phyloP scores from a whole-genome alignment of 1,140 invertebrate species.

The Dolichoris vasculosae region DNA sequence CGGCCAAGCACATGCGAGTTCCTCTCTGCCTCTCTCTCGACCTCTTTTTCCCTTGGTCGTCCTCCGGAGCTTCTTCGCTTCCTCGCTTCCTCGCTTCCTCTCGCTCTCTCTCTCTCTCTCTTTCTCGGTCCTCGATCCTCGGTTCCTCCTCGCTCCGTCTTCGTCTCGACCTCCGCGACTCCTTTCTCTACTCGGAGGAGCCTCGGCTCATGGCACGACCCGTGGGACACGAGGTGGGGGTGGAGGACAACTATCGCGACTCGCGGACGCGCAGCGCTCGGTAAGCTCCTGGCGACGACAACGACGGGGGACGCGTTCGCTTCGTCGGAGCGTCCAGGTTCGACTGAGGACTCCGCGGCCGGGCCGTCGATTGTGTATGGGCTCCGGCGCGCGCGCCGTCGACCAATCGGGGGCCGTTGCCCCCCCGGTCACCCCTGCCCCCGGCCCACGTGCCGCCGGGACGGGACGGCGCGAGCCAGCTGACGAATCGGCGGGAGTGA shows the following conservation, averaged over 20 bases:
- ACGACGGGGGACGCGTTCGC: conserved; percentile 25
- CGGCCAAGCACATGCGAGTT: conserved; percentile 33
- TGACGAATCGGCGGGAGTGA: conserved; percentile 5
- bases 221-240: background rate
- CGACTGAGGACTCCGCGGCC: conserved; percentile 64
- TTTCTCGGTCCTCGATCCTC: background rate
- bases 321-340: conserved; percentile 63
- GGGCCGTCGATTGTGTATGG: conserved; percentile 63
- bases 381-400: conserved; percentile 67
- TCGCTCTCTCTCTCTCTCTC: background rate
- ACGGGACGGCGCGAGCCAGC: conserved; percentile 14
- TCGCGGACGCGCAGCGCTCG: background rate
- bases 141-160: no score
- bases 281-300: background rate
- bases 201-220: background rate
- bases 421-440: background rate
- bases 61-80: background rate
- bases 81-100: background rate
- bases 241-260: background rate
- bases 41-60: background rate
- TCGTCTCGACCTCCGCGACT: no score
- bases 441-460: background rate
- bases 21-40: background rate
- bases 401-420: conserved; percentile 60
- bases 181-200: background rate